Conservation (phyloP, 2,113 vertebrate genomes). For the Prunella fulvescens region DNA sequence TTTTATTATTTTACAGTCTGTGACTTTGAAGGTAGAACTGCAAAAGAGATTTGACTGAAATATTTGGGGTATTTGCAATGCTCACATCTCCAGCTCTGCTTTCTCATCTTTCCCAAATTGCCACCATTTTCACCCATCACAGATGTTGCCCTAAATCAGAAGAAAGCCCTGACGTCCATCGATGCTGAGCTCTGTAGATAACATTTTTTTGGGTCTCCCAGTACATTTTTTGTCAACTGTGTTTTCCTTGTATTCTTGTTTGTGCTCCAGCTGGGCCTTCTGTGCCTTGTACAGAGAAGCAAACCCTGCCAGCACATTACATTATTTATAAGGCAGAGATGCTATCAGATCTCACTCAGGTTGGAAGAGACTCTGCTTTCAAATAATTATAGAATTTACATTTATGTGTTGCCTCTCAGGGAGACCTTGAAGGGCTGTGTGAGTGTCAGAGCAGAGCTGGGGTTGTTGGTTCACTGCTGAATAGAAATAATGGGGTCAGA, state of each 20-base stretch:
- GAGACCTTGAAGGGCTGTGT: background rate
- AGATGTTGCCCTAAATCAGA: background rate
- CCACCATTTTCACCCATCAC: background rate
- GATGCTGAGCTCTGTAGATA: background rate
- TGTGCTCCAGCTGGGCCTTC: conserved; percentile 48
- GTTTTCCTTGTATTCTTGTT: conserved; percentile 9
- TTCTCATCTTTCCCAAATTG: background rate
- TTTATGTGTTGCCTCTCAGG: conserved; percentile 33
- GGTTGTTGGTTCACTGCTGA: background rate
- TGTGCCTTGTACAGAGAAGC: background rate
- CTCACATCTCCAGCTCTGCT: background rate
- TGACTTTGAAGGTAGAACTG: conserved; percentile 12
- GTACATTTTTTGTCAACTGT: conserved; percentile 16
- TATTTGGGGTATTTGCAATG: background rate
- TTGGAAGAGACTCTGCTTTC: conserved; percentile 45
- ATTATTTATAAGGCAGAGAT: conserved; percentile 59
- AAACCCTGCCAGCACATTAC: conserved; percentile 37
- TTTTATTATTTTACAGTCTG: background rate
- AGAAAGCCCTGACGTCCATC: background rate
- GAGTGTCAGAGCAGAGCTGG: background rate
- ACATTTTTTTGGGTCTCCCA: background rate
- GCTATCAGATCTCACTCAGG: conserved; percentile 46
- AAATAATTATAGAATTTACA: conserved; percentile 56
- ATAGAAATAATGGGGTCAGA: background rate
- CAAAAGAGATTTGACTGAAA: conserved; percentile 19